These are phyloP conservation scores for Caenorhabditis zanzibari DNA, from an alignment of 2,888 invertebrate genomes.

Conservation along the genomic window DNA sequence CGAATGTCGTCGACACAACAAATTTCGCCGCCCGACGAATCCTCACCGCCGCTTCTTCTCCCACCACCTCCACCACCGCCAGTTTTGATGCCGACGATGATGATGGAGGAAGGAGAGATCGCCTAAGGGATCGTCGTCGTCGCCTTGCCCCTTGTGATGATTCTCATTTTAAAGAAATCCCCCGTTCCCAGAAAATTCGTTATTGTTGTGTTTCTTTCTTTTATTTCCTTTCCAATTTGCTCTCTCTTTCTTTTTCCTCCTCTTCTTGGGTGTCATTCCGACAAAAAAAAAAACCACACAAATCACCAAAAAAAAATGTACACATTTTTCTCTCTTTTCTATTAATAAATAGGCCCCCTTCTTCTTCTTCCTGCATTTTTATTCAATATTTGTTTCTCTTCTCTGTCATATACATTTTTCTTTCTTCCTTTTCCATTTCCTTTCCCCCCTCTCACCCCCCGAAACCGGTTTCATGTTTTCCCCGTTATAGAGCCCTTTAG, in stretches of 20 bases:
- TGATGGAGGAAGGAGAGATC: conserved; percentile 59
- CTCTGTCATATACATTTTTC: not conserved
- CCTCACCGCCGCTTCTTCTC: conserved; percentile 20
- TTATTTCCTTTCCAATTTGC: conserved; percentile 5
- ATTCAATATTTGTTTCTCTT: conserved; percentile 24
- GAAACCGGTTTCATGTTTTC: not conserved
- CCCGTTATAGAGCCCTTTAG: too few species aligned
- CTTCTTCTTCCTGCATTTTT: conserved; percentile 25
- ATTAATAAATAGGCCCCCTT: too few species aligned
- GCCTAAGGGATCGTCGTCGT: not conserved
- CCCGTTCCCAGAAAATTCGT: not conserved
- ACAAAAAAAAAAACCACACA: too few species aligned
- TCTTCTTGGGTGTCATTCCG: conserved; percentile 26
- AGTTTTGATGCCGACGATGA: conserved; percentile 1
- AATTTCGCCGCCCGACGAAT: conserved; percentile 51
- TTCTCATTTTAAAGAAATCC: too few species aligned
- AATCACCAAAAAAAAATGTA: conserved; percentile 6
- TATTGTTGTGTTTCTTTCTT: not conserved
- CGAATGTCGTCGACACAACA: conserved; percentile 28
- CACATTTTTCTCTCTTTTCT: not conserved
- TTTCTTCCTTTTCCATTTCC: not conserved
- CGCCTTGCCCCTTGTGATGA: too few species aligned
- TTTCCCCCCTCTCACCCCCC: not conserved
- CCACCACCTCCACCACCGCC: conserved; percentile 41
- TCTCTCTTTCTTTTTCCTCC: not conserved